Percentiles rank a stretch among this genome's conserved stretches.
These are phyloP conservation scores for Anseranas semipalmata DNA, from an alignment of 2,113 vertebrate genomes.

Conservation along the genomic window DNA sequence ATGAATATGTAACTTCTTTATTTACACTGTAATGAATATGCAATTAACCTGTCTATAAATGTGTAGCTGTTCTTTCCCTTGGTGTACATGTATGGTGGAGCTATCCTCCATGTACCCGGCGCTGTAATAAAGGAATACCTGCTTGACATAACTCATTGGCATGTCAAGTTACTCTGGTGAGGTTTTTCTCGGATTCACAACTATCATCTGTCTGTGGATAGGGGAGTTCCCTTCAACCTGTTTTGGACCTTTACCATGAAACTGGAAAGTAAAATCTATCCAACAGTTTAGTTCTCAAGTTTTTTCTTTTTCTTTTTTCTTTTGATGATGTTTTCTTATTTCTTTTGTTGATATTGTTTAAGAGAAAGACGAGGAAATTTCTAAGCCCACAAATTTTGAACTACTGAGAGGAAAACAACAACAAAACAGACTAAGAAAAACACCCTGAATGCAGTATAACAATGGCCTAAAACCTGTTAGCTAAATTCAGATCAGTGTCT, in stretches of 20 bases:
- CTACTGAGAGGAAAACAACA: not conserved
- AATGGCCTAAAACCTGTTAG: not conserved
- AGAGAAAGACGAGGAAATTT: conserved; percentile 1
- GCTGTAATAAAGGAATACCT: no score
- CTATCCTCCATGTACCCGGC: no score
- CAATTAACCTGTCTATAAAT: no score
- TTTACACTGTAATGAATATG: no score
- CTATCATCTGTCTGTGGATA: not conserved
- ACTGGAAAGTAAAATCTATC: not conserved
- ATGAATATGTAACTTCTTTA: no score
- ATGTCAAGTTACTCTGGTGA: no score
- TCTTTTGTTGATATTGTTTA: not conserved
- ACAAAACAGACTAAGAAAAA: not conserved
- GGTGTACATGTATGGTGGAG: no score
- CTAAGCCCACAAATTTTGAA: not conserved
- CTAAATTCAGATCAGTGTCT: not conserved
- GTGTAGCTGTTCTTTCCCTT: no score
- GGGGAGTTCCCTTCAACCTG: not conserved
- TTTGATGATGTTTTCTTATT: not conserved
- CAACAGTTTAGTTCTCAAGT: not conserved
- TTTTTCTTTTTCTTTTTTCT: not conserved
- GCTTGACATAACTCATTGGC: no score
- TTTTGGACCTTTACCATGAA: not conserved
- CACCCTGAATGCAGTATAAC: not conserved
- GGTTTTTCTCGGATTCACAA: no score